A percentile compares a stretch with the other conserved stretches of the same genome.
These are phyloP conservation scores for Ctenosaura bakeri DNA, from an alignment of 2,797 vertebrate species.

Conservation along the genomic window DNA sequence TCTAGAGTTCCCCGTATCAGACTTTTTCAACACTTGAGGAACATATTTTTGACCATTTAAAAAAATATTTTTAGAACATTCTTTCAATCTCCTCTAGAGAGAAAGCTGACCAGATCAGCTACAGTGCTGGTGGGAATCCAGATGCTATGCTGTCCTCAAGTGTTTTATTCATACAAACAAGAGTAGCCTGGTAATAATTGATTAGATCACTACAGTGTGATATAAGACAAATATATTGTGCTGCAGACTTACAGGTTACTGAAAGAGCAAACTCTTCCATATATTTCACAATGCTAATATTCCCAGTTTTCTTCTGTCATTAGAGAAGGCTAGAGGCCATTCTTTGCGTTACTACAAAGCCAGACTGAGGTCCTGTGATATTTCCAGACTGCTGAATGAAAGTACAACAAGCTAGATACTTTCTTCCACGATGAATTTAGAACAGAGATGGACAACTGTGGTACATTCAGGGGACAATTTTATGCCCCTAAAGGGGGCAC, in stretches of 20 bases:
- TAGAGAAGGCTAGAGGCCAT: constrained; percentile 1
- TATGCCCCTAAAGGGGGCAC: too few species aligned
- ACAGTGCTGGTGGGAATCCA: neutral
- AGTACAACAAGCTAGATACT: neutral
- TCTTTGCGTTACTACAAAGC: neutral
- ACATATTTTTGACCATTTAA: too few species aligned
- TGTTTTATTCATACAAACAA: neutral
- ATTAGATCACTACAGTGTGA: neutral
- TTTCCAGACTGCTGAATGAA: neutral
- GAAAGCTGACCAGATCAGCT: neutral
- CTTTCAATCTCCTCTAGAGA: neutral
- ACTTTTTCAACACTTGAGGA: too few species aligned
- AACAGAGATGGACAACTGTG: too few species aligned
- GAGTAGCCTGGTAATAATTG: neutral
- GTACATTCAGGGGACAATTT: too few species aligned
- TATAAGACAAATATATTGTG: too few species aligned
- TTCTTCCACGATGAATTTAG: neutral
- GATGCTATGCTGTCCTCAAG: neutral
- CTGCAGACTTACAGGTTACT: neutral
- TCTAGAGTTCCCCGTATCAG: too few species aligned
- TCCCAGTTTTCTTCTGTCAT: neutral
- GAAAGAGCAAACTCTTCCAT: neutral
- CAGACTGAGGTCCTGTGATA: neutral
- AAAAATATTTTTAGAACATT: too few species aligned
- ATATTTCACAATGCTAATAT: neutral